Evolutionary conservation across 2,888 invertebrate genomes (phyloP).

Genomic region (Latrodectus hesperus): DNA sequence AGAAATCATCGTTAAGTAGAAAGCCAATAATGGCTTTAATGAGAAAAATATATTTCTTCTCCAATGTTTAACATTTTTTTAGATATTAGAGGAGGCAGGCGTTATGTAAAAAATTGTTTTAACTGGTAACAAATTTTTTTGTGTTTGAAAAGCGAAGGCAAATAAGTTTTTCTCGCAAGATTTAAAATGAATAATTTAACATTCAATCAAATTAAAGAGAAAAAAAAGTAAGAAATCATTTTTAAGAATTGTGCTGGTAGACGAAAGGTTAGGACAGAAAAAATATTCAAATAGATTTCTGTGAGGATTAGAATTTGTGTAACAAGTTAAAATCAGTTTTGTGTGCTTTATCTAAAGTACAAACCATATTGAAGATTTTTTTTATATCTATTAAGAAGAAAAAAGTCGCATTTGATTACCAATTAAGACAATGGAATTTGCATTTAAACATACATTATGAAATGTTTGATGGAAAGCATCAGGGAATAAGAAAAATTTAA

Average conservation of each 20-base stretch:
- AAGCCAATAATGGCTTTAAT: constrained; percentile 66
- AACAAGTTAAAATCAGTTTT: too few relatives aligned
- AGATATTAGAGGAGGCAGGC: constrained; percentile 54
- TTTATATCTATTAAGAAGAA: too few relatives aligned
- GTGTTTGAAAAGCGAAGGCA: constrained; percentile 51
- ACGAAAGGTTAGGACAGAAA: constrained; percentile 19
- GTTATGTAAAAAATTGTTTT: constrained; percentile 41
- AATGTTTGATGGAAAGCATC: too few relatives aligned
- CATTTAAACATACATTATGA: too few relatives aligned
- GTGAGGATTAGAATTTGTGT: too few relatives aligned
- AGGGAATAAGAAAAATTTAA: too few relatives aligned
- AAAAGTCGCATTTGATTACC: too few relatives aligned
- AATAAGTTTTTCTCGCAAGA: constrained; percentile 55
- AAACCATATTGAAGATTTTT: too few relatives aligned
- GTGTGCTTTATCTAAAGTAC: too few relatives aligned
- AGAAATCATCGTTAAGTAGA: constrained; percentile 58
- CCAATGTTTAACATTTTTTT: constrained; percentile 52
- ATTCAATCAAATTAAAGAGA: constrained; percentile 61
- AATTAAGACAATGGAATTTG: too few relatives aligned
- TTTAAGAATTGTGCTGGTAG: constrained; percentile 46
- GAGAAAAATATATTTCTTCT: constrained; percentile 42
- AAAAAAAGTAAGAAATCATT: constrained; percentile 21
- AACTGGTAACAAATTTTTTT: constrained; percentile 46
- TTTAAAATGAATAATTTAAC: constrained; percentile 61
- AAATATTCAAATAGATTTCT: constrained; percentile 10